Conservation (phyloP, 2,113 vertebrate species). For the Sorex araneus region DNA sequence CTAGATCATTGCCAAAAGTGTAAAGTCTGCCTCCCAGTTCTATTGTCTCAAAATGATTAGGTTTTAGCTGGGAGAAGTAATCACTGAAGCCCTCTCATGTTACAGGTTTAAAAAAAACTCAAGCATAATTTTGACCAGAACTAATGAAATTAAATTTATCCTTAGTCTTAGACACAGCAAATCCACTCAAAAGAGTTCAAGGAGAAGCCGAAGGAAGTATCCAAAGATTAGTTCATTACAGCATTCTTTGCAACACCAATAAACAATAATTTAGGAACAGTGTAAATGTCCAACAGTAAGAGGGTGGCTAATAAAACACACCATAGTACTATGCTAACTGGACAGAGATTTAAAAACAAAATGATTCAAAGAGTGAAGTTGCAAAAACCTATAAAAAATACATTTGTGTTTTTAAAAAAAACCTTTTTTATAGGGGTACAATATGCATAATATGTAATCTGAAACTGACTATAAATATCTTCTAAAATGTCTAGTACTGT, state of each 20-base stretch:
- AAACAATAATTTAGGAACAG: neutral
- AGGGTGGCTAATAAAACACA: slow-evolving; percentile 17
- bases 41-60: slow-evolving; percentile 1
- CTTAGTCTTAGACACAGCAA: neutral
- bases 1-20: slow-evolving; percentile 29
- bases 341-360: slow-evolving; percentile 49
- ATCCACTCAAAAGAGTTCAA: neutral
- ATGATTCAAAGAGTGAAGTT: slow-evolving; percentile 41
- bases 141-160: slow-evolving; percentile 42
- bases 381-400: neutral
- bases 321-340: neutral
- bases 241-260: neutral
- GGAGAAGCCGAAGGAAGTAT: neutral
- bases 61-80: slow-evolving; percentile 24
- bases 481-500: neutral
- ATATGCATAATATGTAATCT: neutral
- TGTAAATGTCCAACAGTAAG: neutral
- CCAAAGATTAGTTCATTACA: neutral
- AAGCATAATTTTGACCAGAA: slow-evolving; percentile 30
- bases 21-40: slow-evolving; percentile 10
- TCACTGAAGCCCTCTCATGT: slow-evolving; percentile 40
- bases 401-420: slow-evolving; percentile 17
- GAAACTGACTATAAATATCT: neutral
- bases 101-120: slow-evolving; percentile 29
- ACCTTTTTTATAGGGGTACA: neutral